Percentiles rank a stretch among this genome's conserved stretches.
phyloP scores from a whole-genome alignment of 2,113 vertebrate species.

The Oncorhynchus nerka region DNA sequence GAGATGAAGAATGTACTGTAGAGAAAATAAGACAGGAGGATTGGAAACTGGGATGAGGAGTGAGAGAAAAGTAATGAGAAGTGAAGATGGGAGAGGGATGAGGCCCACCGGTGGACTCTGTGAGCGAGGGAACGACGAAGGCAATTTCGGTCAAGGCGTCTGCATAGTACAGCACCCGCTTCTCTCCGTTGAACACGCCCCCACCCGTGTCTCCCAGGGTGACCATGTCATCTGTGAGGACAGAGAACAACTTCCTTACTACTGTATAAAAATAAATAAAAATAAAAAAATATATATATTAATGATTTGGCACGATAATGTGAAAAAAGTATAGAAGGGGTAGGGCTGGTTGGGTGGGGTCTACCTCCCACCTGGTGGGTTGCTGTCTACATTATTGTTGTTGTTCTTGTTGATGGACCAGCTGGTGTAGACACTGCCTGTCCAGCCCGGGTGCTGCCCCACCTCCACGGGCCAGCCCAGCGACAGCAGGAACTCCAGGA shows the following conservation, averaged over 20 bases:
- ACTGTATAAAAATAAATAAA: too few species aligned
- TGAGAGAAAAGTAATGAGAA: background rate
- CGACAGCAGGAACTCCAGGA: constrained; percentile 88
- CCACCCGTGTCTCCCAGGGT: constrained; percentile 79
- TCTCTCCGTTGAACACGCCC: constrained; percentile 86
- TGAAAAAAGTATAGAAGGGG: too few species aligned
- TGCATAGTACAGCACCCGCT: constrained; percentile 84
- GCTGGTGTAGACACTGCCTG: constrained; percentile 85
- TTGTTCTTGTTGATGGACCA: constrained; percentile 83
- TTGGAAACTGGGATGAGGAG: background rate
- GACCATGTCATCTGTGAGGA: constrained; percentile 73
- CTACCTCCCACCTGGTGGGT: background rate
- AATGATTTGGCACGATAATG: too few species aligned
- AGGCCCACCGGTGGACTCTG: constrained; percentile 75
- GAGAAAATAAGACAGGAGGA: background rate
- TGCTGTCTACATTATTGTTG: constrained; percentile 55
- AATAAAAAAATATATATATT: too few species aligned
- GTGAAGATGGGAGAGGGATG: background rate
- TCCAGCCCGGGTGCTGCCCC: constrained; percentile 86
- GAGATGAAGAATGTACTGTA: background rate
- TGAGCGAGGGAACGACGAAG: constrained; percentile 83
- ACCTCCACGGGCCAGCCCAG: constrained; percentile 86
- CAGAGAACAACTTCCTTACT: constrained; percentile 21
- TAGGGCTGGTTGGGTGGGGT: too few species aligned
- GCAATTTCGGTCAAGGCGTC: constrained; percentile 89